Evolutionary conservation across 2,888 invertebrate genomes (phyloP), one percentile per base, ranked within the genome.

Genomic region (Thyatira batis): DNA sequence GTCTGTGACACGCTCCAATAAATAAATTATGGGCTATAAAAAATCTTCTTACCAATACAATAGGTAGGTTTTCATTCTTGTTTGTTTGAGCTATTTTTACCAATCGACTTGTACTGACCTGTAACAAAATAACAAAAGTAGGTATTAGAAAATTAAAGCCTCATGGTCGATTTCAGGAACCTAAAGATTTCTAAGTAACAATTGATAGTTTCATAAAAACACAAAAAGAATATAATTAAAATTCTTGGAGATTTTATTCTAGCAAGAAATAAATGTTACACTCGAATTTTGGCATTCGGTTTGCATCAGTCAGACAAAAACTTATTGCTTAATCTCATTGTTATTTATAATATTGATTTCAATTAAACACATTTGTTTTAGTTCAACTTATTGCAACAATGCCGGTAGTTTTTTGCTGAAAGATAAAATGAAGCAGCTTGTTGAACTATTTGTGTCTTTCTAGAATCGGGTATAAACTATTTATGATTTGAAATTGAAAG

Each of bases 31-130:
- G 59, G 58, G 48, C 55, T 51, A 20, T 50, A 53, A 63, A 65
- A 70, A 75, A 75, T 60, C 17, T 51, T 63, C 73, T 67, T 53
- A 73, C 69, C 54, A 53, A 63, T 27, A 13, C 27, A 27, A 46
- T 11, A 13, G n/a, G 17, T 27, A 17, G 21, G 27, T 48, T 13
- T 28, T 20, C 20, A 51, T 57, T 61, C 23, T 23, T 23, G 23
- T 23, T 58, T 61, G 39, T 52, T 54, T 39, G 54, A 51, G 46
- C 51, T 46, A 27, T 56, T 59, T 71, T 65, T 65, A 49, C 50
- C 51, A 66, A 49, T 20, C 10, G n/a, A n/a, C n/a, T n/a, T n/a
- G n/a, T 65, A 65, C 67, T 71, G 54, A 76, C 76, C 76, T 76
- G 76, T 60, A 76, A 76, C 71, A 73, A 74, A 61, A 61, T 57